Evolutionary conservation across 1,140 invertebrate genomes (phyloP).

Genomic region (Temnothorax longispinosus): DNA sequence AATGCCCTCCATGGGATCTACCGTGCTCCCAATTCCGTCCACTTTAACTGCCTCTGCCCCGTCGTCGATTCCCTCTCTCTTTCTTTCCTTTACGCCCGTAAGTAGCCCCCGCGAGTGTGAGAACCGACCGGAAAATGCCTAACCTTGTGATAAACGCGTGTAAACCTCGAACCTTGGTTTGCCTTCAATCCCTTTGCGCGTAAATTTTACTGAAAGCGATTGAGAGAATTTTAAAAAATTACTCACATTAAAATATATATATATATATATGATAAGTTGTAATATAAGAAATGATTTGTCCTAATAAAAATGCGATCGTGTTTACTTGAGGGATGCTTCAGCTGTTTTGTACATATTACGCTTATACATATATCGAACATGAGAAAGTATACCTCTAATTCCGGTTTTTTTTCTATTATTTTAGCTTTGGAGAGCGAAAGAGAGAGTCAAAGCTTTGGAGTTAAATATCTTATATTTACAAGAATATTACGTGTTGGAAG

Average conservation of each 20-base stretch:
- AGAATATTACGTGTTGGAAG: neutral
- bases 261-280: neutral
- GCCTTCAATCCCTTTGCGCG: neutral
- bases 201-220: slow-evolving; percentile 28
- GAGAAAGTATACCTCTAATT: neutral
- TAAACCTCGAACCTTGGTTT: neutral
- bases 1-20: slow-evolving; percentile 73
- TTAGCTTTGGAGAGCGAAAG: neutral
- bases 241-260: neutral
- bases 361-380: neutral
- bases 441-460: neutral
- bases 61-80: slow-evolving; percentile 33
- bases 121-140: slow-evolving; percentile 71
- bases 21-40: slow-evolving; percentile 70
- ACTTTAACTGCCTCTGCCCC: slow-evolving; percentile 70
- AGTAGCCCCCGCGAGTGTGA: slow-evolving; percentile 67
- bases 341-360: neutral
- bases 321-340: neutral
- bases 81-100: slow-evolving; percentile 23
- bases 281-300: neutral
- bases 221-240: neutral
- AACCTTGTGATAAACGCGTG: neutral
- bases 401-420: neutral
- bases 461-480: neutral
- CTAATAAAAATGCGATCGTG: no score